Evolutionary conservation across 1,140 invertebrate species (phyloP).

Genomic region (Daktulosphaira vitifoliae): DNA sequence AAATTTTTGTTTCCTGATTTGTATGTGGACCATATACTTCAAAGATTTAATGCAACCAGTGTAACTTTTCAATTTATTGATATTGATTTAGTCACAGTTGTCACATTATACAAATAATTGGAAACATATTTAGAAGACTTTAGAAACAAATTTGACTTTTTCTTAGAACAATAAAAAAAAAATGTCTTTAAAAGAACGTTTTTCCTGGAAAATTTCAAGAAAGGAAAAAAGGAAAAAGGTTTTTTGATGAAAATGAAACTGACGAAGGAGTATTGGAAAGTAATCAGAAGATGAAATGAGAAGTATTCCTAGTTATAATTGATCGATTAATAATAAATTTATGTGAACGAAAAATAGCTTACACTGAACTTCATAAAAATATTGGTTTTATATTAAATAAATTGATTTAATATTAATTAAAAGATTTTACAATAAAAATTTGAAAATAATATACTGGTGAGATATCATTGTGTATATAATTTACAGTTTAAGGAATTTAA

Average conservation of each 20-base stretch:
- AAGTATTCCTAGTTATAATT: conserved; percentile 6
- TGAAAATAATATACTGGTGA: no score
- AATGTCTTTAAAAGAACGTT: conserved; percentile 17
- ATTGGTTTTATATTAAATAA: conserved; percentile 19
- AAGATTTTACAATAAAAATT: no score
- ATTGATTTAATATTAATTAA: no score
- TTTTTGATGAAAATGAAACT: no score
- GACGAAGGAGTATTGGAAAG: conserved; percentile 9
- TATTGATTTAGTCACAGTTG: not conserved
- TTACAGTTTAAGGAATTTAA: no score
- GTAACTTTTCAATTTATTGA: conserved; percentile 21
- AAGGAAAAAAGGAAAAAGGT: conserved; percentile 2
- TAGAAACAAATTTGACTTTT: conserved; percentile 29
- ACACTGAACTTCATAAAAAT: conserved; percentile 13
- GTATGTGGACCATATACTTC: conserved; percentile 33
- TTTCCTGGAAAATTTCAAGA: not conserved
- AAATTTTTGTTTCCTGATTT: conserved; percentile 34
- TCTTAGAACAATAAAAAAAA: conserved; percentile 22
- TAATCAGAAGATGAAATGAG: conserved; percentile 4
- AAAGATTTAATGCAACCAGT: conserved; percentile 34
- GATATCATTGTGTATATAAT: no score
- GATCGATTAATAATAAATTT: conserved; percentile 7
- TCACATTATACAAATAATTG: conserved; percentile 2
- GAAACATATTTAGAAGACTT: conserved; percentile 26
- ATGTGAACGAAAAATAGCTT: conserved; percentile 12